Conservation (phyloP, 2,113 vertebrate species). For the Apus apus region DNA sequence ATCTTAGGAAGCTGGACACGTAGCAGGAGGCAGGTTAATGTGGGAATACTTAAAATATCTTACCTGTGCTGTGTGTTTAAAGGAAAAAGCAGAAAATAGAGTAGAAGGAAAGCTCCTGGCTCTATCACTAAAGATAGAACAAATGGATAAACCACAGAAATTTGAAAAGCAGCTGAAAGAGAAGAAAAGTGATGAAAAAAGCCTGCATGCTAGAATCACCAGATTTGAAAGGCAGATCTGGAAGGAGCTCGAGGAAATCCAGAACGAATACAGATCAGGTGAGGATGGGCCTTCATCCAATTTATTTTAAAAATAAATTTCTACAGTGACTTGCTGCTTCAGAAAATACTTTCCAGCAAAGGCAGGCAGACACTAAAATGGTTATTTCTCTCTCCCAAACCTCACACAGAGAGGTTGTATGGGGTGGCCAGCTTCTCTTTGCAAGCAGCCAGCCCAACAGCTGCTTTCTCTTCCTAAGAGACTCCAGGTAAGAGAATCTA, state of each 20-base stretch:
- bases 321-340: background rate
- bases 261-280: constrained; percentile 84
- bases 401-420: rapidly evolving
- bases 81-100: constrained; percentile 75
- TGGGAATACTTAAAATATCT: rapidly evolving
- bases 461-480: background rate
- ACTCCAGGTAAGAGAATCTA: background rate
- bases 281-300: background rate
- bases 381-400: background rate
- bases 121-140: constrained; percentile 72
- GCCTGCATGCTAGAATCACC: constrained; percentile 70
- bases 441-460: background rate
- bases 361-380: background rate
- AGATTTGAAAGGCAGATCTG: constrained; percentile 79
- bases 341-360: background rate
- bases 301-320: background rate
- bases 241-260: constrained; percentile 81
- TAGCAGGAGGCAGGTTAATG: background rate
- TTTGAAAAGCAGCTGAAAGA: constrained; percentile 46
- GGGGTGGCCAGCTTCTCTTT: background rate
- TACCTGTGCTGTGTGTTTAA: background rate
- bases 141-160: constrained; percentile 57
- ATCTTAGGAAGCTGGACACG: background rate
- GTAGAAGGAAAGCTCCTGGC: constrained; percentile 64
- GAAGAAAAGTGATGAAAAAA: constrained; percentile 71